Base-by-base conservation (phyloP, 2,113 vertebrate species). In the Oreotrochilus melanogaster region DNA sequence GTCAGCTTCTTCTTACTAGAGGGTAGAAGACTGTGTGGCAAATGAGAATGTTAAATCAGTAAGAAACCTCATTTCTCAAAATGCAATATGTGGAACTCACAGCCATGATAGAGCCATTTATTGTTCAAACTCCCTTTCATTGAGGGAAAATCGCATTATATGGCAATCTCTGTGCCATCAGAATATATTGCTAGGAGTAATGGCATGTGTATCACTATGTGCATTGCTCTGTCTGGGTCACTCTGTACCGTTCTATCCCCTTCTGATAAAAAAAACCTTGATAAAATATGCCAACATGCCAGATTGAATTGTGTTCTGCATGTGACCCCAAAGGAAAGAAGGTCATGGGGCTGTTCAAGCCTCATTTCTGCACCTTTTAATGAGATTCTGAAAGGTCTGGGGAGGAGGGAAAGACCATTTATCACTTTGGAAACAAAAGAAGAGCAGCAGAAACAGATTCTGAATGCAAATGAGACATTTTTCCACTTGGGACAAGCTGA, bases 371-470 rank as follows among this genome's bases (percentile, higher is more conserved):
- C 84, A 92, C 79, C 43, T 86, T 84, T 93, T 96, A 96, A 96
- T 96, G 91, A 97, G 92, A 95, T 96, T 96, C 92, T 94, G 87
- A 89, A 92, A 93, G 85, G 71, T 48, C 48, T 78, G 17, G 35
- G 66, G 62, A 81, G 89, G 85, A 85, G 72, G 43, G 89, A 78
- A 88, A 93, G 83, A 94, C 66, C 85, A 96, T 97, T 96, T 96
- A 85, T 97, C 96, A 96, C 71, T 95, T 92, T 89, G 86, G 92
- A 96, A 96, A 97, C 89, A 96, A 96, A 96, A 91, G 93, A 94
- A 78, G 67, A 96, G 78, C 93, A 94, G 89, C 67, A 86, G 88
- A 88, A 95, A 88, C 89, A 91, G 86, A 92, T 82, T 83, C 75
- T 88, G 93, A 95, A 95, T 97, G 92, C 76, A 96, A 97, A 97